A percentile compares a stretch with the other conserved stretches of the same genome.
These are phyloP conservation scores for Mesembrinibis cayennensis DNA, from an alignment of 2,113 vertebrate species.

Conservation along the genomic window DNA sequence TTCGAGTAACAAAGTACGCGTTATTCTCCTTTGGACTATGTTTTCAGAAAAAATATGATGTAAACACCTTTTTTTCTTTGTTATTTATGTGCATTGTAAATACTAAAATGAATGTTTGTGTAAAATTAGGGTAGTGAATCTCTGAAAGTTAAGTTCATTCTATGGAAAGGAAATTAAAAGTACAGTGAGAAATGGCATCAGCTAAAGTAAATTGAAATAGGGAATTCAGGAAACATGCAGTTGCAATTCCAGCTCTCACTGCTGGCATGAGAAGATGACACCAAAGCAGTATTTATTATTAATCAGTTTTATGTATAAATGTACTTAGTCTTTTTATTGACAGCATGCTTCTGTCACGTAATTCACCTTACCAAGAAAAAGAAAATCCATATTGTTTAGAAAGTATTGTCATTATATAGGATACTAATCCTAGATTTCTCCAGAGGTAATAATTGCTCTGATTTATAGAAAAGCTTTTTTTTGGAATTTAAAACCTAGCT, in stretches of 20 bases:
- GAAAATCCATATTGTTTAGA: not conserved
- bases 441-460: not conserved
- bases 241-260: not conserved
- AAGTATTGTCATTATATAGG: not conserved
- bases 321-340: conserved; percentile 12
- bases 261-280: not conserved
- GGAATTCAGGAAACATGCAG: not conserved
- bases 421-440: not conserved
- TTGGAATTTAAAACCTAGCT: not conserved
- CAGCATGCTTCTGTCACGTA: not conserved
- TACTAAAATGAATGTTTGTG: not conserved
- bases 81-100: not conserved
- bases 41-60: not conserved
- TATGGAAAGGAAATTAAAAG: not conserved
- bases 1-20: not conserved
- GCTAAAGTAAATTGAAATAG: not conserved
- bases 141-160: not conserved
- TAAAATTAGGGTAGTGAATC: not conserved
- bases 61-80: not conserved
- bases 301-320: not conserved
- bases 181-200: not conserved
- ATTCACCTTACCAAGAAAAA: conserved; percentile 3
- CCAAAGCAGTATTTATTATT: conserved; percentile 1
- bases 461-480: not conserved
- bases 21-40: not conserved